Conservation (phyloP, 1,140 invertebrate species). For the Cyclina sinensis region DNA sequence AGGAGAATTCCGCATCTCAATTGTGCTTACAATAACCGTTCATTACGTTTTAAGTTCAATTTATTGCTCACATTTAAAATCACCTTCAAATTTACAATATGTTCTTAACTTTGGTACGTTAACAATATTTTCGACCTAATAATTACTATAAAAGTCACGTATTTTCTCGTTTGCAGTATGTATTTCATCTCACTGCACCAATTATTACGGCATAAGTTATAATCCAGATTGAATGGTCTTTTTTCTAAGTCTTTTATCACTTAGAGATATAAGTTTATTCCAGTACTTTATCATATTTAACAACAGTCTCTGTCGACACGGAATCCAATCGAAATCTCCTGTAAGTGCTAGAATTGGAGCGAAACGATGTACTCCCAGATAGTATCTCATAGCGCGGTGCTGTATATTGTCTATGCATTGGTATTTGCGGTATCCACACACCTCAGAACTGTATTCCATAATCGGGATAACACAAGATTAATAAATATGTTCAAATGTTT, state of each 20-base stretch:
- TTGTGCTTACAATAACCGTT: neutral
- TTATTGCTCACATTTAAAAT: neutral
- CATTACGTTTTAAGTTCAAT: neutral
- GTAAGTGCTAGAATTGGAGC: conserved; percentile 28
- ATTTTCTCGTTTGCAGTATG: neutral
- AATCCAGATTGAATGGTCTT: neutral
- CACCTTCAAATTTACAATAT: neutral
- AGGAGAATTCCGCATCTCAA: neutral
- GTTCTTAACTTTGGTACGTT: neutral
- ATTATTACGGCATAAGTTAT: too few relatives aligned
- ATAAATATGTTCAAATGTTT: conserved; percentile 3
- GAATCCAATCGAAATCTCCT: conserved; percentile 14
- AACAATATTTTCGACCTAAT: neutral
- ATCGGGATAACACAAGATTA: conserved; percentile 19
- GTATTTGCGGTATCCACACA: neutral
- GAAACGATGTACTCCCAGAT: conserved; percentile 30
- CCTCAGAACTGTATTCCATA: conserved; percentile 38
- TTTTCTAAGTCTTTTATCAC: neutral
- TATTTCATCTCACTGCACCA: neutral
- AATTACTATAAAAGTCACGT: neutral
- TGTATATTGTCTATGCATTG: conserved; percentile 25
- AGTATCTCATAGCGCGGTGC: conserved; percentile 32
- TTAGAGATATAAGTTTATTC: neutral
- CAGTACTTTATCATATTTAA: neutral
- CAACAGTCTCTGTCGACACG: neutral